phyloP scores from a whole-genome alignment of 1,140 invertebrate genomes.

The Rhyzopertha dominica region DNA sequence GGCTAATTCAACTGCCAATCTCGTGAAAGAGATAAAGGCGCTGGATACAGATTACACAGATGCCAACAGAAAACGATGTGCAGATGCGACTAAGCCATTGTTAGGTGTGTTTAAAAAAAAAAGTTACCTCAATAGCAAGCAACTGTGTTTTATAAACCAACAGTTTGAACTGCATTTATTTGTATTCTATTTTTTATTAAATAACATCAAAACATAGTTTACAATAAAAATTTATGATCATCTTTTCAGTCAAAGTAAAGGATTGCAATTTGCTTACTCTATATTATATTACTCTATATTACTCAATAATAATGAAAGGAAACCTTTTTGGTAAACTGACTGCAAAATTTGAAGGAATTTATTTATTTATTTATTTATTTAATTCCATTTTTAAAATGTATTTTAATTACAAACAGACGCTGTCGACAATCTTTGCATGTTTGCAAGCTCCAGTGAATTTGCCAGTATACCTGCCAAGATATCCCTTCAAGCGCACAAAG shows the following conservation, averaged over 20 bases:
- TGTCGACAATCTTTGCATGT: constrained; percentile 88
- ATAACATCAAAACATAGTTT: too few species aligned
- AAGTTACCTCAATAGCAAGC: too few species aligned
- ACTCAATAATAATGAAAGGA: too few species aligned
- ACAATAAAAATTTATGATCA: too few species aligned
- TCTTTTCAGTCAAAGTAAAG: too few species aligned
- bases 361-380: constrained; percentile 1
- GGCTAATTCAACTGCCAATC: constrained; percentile 88
- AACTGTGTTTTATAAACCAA: too few species aligned
- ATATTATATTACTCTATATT: too few species aligned
- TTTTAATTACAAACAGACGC: constrained; percentile 56
- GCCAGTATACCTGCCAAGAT: constrained; percentile 88
- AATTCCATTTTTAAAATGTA: not conserved
- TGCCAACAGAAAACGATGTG: constrained; percentile 68
- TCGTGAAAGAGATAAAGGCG: constrained; percentile 94
- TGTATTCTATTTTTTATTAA: not conserved
- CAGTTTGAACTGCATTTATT: not conserved
- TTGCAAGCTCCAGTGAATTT: constrained; percentile 91
- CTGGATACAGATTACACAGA: constrained; percentile 80
- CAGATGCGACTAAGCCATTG: constrained; percentile 77
- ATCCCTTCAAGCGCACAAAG: constrained; percentile 65
- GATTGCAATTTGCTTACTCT: too few species aligned
- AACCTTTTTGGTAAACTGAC: too few species aligned
- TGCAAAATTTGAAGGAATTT: too few species aligned
- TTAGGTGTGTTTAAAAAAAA: constrained; percentile 57